These are phyloP conservation scores for Agriotes lineatus DNA, from an alignment of 2,888 invertebrate species.

Conservation along the genomic window DNA sequence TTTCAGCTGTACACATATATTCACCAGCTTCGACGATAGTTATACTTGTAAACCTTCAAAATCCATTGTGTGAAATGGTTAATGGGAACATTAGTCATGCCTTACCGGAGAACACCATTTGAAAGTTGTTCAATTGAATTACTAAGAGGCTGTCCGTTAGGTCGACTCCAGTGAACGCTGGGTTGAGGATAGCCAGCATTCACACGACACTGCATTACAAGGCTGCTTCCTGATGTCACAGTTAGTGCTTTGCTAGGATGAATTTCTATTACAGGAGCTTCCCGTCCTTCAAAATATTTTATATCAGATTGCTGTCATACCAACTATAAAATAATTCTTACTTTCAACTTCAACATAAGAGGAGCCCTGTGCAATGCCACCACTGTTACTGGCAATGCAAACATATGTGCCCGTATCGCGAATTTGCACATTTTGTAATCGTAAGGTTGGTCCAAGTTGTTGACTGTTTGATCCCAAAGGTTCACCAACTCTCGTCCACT, in stretches of 20 bases:
- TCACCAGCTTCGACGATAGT: constrained; percentile 84
- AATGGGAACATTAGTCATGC: no score
- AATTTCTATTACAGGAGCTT: constrained; percentile 82
- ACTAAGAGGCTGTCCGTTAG: constrained; percentile 76
- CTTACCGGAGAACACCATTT: constrained; percentile 78
- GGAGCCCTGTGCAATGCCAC: constrained; percentile 74
- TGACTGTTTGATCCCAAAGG: constrained; percentile 71
- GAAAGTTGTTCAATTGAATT: constrained; percentile 74
- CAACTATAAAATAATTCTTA: constrained; percentile 65
- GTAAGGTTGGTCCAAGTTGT: constrained; percentile 71
- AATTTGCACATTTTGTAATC: constrained; percentile 77
- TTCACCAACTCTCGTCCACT: constrained; percentile 83
- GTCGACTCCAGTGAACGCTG: constrained; percentile 81
- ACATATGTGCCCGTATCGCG: constrained; percentile 87
- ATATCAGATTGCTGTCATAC: constrained; percentile 68
- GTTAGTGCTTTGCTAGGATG: constrained; percentile 78
- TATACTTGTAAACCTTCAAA: constrained; percentile 76
- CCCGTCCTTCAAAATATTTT: constrained; percentile 74
- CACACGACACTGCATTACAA: constrained; percentile 82
- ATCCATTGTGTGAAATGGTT: constrained; percentile 60
- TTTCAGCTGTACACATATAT: constrained; percentile 89
- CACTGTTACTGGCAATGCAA: constrained; percentile 78
- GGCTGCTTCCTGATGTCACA: constrained; percentile 75
- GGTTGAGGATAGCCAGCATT: constrained; percentile 84
- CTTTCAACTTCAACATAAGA: constrained; percentile 88